Percentiles rank a stretch among this genome's conserved stretches.
phyloP scores from a whole-genome alignment of 1,140 invertebrate genomes.

The Plutomurus gul region DNA sequence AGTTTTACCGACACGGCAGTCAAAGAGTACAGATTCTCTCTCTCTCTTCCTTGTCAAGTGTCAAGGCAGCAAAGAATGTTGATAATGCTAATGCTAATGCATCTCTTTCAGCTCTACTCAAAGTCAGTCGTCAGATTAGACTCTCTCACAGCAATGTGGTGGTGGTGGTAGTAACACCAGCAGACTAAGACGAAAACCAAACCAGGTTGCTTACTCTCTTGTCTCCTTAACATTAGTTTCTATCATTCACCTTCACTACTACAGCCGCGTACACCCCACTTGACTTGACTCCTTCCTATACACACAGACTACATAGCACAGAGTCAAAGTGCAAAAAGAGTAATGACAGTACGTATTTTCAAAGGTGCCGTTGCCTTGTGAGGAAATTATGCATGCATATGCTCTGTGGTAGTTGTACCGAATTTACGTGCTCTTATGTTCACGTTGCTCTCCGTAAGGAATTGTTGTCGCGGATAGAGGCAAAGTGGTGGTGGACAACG shows the following conservation, averaged over 20 bases:
- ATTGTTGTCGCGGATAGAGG: not conserved
- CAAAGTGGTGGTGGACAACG: too few relatives aligned
- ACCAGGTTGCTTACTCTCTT: not conserved
- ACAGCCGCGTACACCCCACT: too few relatives aligned
- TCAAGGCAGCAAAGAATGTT: conserved; percentile 11
- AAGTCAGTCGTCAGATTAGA: not conserved
- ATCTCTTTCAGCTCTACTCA: not conserved
- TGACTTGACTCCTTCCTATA: not conserved
- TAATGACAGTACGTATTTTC: conserved; percentile 13
- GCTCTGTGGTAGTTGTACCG: not conserved
- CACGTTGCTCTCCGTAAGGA: not conserved
- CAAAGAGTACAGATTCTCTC: too few relatives aligned
- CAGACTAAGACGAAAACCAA: conserved; percentile 15
- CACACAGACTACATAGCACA: not conserved
- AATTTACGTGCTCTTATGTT: too few relatives aligned
- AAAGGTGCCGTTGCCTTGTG: conserved; percentile 27
- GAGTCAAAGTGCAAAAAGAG: conserved; percentile 10
- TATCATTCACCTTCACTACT: too few relatives aligned
- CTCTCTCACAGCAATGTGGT: not conserved
- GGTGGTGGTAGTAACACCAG: too few relatives aligned
- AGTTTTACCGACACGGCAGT: not conserved
- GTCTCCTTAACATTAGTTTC: not conserved
- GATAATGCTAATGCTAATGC: not conserved
- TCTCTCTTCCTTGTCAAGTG: conserved; percentile 14
- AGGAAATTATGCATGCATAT: conserved; percentile 21